Conservation (phyloP, 2,888 invertebrate species). For the Ormyrus labotus region DNA sequence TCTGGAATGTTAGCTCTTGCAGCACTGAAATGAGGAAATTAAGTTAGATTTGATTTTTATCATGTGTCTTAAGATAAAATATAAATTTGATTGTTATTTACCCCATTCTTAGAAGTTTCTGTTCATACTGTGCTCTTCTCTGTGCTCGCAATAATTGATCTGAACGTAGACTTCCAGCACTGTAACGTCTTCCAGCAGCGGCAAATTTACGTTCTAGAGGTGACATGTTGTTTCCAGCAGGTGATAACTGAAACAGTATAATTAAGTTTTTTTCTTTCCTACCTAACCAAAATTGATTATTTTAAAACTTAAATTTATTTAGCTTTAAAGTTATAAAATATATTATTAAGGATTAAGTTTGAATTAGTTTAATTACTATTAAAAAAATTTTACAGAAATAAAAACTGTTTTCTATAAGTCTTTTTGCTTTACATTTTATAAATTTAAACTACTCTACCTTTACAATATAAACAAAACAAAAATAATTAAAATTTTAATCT, state of each 20-base stretch:
- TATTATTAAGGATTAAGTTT: neutral
- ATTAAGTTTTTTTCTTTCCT: neutral
- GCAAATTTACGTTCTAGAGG: conserved; percentile 57
- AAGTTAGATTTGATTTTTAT: conserved; percentile 24
- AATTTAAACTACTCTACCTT: neutral
- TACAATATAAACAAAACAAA: conserved; percentile 13
- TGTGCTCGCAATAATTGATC: conserved; percentile 73
- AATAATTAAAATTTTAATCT: conserved; percentile 15
- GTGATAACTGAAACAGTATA: conserved; percentile 39
- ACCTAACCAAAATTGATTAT: neutral
- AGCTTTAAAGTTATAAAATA: neutral
- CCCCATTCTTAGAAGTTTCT: conserved; percentile 73
- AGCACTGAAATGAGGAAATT: conserved; percentile 63
- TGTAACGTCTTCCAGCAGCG: conserved; percentile 66
- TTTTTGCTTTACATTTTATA: conserved; percentile 5
- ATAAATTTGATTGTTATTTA: conserved; percentile 58
- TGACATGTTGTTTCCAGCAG: conserved; percentile 27
- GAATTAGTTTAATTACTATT: neutral
- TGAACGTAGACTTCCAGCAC: conserved; percentile 69
- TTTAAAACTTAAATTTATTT: too few species aligned
- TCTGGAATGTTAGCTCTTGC: conserved; percentile 64
- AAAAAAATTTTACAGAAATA: neutral
- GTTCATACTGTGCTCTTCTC: conserved; percentile 71
- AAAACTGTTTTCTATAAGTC: neutral
- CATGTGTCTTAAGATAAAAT: neutral